Conservation (phyloP, 2,888 invertebrate genomes). For the Chironomus tentans region DNA sequence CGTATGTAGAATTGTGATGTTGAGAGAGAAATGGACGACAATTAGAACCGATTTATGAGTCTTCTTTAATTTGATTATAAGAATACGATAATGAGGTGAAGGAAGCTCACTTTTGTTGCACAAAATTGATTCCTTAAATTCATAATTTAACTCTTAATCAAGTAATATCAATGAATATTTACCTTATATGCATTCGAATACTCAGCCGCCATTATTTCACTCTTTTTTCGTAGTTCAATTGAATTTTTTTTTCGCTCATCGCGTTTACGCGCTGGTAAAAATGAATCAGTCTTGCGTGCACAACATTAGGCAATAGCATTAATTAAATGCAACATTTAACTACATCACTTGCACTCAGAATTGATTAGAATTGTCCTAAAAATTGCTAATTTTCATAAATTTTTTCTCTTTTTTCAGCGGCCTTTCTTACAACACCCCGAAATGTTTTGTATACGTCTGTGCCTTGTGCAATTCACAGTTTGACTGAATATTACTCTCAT, state of each 20-base stretch:
- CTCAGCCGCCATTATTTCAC: conserved; percentile 25
- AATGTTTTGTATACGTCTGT: conserved; percentile 26
- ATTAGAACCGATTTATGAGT: background rate
- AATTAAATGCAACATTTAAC: background rate
- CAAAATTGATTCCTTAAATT: background rate
- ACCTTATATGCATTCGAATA: conserved; percentile 20
- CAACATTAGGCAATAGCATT: background rate
- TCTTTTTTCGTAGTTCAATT: conserved; percentile 13
- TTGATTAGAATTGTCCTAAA: conserved; percentile 12
- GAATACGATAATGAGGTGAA: background rate
- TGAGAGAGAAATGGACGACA: background rate
- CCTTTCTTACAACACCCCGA: background rate
- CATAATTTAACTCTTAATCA: background rate
- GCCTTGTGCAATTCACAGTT: conserved; percentile 25
- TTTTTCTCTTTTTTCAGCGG: conserved; percentile 2
- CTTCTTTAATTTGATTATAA: background rate
- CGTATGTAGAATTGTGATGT: background rate
- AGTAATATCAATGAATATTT: background rate
- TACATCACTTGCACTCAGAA: background rate
- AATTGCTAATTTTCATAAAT: conserved; percentile 10
- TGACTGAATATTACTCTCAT: conserved; percentile 26
- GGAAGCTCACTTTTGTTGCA: background rate
- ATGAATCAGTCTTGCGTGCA: conserved; percentile 14
- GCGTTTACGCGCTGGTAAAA: background rate
- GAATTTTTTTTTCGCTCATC: conserved; percentile 5